Percentiles rank a stretch among this genome's conserved stretches.
These are phyloP conservation scores for Drosophila watanabei DNA, from an alignment of 1,140 invertebrate species.

Conservation along the genomic window DNA sequence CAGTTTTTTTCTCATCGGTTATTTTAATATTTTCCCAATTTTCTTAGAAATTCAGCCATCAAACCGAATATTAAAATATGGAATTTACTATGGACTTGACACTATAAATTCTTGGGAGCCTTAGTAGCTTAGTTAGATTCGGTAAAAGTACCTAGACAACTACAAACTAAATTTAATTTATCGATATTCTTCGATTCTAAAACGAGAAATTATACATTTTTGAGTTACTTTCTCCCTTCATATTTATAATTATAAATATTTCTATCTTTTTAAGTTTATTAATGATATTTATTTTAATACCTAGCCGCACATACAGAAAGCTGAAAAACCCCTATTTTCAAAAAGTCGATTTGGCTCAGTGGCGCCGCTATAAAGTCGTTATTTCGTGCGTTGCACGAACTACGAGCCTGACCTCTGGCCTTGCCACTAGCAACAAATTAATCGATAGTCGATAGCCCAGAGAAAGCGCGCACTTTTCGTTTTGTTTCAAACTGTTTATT, in stretches of 20 bases:
- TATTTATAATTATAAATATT: background rate
- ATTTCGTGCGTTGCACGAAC: background rate
- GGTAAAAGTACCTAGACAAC: background rate
- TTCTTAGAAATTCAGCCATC: background rate
- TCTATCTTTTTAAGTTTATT: fast-evolving
- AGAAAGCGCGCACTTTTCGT: background rate
- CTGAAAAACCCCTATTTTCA: slow-evolving; percentile 9
- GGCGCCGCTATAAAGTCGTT: background rate
- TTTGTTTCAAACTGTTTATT: slow-evolving; percentile 80
- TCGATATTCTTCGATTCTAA: background rate
- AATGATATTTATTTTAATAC: background rate
- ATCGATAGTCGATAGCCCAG: background rate
- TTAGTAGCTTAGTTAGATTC: background rate
- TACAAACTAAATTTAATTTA: too few relatives aligned
- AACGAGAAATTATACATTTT: background rate
- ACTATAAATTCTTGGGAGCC: too few relatives aligned
- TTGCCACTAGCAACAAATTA: background rate
- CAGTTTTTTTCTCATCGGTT: background rate
- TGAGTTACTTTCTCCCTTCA: fast-evolving
- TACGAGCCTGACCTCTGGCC: background rate
- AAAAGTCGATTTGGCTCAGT: slow-evolving; percentile 8
- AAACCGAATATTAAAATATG: background rate
- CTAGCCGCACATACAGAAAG: background rate
- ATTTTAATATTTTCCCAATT: background rate
- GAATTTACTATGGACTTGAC: background rate